Evolutionary conservation across 2,797 vertebrate species (phyloP).

Genomic region (Eospalax fontanierii): DNA sequence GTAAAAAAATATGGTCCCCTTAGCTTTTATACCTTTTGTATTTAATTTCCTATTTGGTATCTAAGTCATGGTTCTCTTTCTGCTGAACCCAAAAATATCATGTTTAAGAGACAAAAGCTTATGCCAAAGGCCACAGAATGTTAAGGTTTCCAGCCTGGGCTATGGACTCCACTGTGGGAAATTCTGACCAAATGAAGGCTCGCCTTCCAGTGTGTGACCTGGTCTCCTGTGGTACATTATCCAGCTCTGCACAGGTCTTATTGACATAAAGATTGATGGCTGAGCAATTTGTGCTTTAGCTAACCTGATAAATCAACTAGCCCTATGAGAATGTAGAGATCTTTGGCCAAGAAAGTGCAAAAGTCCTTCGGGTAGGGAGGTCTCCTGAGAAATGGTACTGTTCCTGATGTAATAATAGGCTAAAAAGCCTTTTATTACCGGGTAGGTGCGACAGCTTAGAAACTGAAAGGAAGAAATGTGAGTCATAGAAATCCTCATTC

Average conservation of each 20-base stretch:
- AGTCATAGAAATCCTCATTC: conserved; percentile 58
- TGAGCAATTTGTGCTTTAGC: conserved; percentile 18
- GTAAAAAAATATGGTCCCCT: not conserved
- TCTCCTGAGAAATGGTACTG: conserved; percentile 73
- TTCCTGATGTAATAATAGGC: conserved; percentile 65
- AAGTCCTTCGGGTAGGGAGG: conserved; percentile 74
- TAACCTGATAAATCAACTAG: conserved; percentile 47
- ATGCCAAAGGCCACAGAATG: not conserved
- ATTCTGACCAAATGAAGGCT: conserved; percentile 31
- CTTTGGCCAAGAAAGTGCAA: conserved; percentile 65
- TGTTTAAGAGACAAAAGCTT: not conserved
- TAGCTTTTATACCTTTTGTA: conserved; percentile 4
- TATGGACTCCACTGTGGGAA: not conserved
- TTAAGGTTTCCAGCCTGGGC: not conserved
- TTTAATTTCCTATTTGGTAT: conserved; percentile 12
- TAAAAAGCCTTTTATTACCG: conserved; percentile 63
- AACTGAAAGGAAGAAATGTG: conserved; percentile 63
- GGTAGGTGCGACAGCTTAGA: conserved; percentile 65
- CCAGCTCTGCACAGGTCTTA: not conserved
- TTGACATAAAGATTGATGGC: not conserved
- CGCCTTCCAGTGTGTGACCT: not conserved
- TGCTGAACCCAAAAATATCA: not conserved
- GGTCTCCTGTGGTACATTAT: not conserved
- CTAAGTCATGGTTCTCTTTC: conserved; percentile 21
- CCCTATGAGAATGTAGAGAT: conserved; percentile 31